Conservation (phyloP, 2,113 vertebrate species). For the Astatotilapia flaviijosephi region DNA sequence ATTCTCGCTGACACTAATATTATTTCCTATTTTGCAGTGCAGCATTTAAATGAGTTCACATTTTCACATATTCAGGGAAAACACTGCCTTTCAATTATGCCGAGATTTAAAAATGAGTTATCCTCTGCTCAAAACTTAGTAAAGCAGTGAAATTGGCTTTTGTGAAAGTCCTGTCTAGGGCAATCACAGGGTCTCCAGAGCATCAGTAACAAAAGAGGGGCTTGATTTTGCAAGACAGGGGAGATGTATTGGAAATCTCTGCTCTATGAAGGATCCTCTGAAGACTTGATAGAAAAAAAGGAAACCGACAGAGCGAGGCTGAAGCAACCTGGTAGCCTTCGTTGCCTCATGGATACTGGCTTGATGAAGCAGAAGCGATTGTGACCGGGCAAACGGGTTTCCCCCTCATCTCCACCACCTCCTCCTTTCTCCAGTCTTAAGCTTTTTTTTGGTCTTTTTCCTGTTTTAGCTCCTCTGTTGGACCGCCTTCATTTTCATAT, state of each 20-base stretch:
- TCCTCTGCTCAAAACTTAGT: neutral
- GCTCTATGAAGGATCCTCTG: neutral
- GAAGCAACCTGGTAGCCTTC: slow-evolving; percentile 5
- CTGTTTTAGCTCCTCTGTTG: neutral
- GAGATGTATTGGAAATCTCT: slow-evolving; percentile 46
- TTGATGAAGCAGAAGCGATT: neutral
- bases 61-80: neutral
- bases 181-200: neutral
- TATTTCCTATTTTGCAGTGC: neutral
- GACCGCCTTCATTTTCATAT: neutral
- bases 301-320: neutral
- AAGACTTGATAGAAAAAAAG: neutral
- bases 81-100: neutral
- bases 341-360: neutral
- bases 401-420: neutral
- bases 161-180: neutral
- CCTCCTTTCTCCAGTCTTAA: neutral
- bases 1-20: neutral
- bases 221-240: neutral
- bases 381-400: neutral
- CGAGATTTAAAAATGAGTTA: neutral
- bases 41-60: neutral
- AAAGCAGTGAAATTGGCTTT: neutral
- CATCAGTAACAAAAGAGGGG: neutral
- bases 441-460: neutral